phyloP scores from a whole-genome alignment of 1,140 invertebrate species.

The Tribolium madens region DNA sequence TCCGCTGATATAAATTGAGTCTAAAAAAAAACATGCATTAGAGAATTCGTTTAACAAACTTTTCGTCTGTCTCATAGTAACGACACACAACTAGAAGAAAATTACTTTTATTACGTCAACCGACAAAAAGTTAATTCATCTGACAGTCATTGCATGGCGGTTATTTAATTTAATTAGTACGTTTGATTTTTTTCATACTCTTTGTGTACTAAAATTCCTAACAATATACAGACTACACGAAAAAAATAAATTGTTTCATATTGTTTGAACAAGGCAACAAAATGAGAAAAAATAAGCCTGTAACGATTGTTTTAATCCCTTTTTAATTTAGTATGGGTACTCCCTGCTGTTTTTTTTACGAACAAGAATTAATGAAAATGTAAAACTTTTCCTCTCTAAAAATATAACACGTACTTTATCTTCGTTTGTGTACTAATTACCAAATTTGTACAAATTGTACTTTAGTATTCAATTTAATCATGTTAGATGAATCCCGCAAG shows the following conservation, averaged over 20 bases:
- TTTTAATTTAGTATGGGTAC: not conserved
- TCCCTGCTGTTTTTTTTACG: no score
- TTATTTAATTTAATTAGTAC: conserved; percentile 6
- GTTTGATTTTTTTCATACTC: not conserved
- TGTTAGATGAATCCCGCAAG: not conserved
- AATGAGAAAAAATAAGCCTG: conserved; percentile 3
- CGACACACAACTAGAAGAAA: not conserved
- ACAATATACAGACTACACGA: not conserved
- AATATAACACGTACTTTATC: not conserved
- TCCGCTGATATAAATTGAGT: not conserved
- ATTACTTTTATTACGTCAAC: conserved; percentile 5
- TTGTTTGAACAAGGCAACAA: not conserved
- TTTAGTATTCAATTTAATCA: not conserved
- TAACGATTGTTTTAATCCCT: not conserved
- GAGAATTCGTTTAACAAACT: not conserved
- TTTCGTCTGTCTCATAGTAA: not conserved
- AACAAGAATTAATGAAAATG: not conserved
- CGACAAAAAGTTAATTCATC: conserved; percentile 14
- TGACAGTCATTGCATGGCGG: not conserved
- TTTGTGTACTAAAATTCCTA: not conserved
- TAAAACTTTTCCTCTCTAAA: not conserved
- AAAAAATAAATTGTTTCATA: conserved; percentile 26
- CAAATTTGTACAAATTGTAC: not conserved
- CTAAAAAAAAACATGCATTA: not conserved
- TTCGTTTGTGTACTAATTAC: no score